These are phyloP conservation scores for Uloborus diversus DNA, from an alignment of 1,140 invertebrate species.

Conservation along the genomic window DNA sequence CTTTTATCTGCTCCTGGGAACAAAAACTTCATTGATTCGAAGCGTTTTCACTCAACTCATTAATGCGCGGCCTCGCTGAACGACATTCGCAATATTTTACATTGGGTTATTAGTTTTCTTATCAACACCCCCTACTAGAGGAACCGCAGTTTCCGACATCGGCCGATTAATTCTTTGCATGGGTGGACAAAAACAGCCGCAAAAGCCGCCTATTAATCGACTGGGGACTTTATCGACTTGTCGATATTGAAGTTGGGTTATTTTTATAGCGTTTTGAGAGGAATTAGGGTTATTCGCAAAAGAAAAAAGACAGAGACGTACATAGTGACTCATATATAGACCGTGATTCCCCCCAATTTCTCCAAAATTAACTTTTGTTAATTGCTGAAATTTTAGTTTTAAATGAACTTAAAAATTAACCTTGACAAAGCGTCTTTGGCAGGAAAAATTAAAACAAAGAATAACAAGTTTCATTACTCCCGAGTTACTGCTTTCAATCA, in stretches of 20 bases:
- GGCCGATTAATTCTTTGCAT: slow-evolving; percentile 22
- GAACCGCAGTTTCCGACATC: slow-evolving; percentile 24
- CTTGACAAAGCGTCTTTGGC: no score
- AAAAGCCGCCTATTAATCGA: no score
- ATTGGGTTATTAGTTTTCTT: slow-evolving; percentile 35
- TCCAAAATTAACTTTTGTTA: no score
- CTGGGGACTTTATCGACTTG: neutral
- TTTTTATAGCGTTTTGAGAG: neutral
- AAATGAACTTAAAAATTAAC: no score
- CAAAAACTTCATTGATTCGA: slow-evolving; percentile 44
- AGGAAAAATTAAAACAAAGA: no score
- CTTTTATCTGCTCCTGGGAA: slow-evolving; percentile 13
- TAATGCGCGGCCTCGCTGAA: neutral
- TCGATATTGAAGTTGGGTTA: neutral
- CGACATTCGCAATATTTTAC: slow-evolving; percentile 27
- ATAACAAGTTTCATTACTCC: no score
- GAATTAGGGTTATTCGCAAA: no score
- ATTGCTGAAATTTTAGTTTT: no score
- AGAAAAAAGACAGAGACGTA: no score
- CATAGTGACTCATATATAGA: no score
- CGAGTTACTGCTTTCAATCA: no score
- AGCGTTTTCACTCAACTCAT: slow-evolving; percentile 11
- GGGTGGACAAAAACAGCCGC: slow-evolving; percentile 17
- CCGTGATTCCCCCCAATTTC: no score
- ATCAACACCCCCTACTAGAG: slow-evolving; percentile 1